A percentile compares a stretch with the other conserved stretches of the same genome.
Conservation (phyloP, 2,797 vertebrate species). For the Hoplostethus atlanticus region DNA sequence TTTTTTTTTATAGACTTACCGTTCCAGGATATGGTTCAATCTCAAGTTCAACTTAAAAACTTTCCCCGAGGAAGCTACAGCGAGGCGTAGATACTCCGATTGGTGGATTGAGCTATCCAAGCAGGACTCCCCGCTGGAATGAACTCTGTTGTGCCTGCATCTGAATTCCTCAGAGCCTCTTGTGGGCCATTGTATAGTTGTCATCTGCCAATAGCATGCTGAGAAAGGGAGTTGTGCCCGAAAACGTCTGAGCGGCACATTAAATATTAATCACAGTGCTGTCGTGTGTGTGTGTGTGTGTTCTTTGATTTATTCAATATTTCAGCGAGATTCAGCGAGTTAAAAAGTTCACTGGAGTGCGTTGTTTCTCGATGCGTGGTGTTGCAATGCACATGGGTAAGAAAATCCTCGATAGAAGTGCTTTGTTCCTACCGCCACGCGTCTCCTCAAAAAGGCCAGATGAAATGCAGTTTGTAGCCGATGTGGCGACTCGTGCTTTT, state of each 20-base stretch:
- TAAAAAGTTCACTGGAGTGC: conserved; percentile 61
- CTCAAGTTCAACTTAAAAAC: conserved; percentile 19
- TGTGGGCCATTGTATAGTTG: conserved; percentile 31
- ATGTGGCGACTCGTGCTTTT: conserved; percentile 16
- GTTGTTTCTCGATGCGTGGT: conserved; percentile 39
- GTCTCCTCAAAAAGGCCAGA: conserved; percentile 19
- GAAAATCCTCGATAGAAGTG: conserved; percentile 34
- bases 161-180: conserved; percentile 47
- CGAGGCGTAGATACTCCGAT: conserved; percentile 37
- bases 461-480: conserved; percentile 23
- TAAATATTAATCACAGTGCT: conserved; percentile 69
- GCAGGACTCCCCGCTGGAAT: neutral
- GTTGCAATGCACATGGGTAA: conserved; percentile 56
- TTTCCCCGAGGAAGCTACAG: conserved; percentile 19
- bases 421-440: conserved; percentile 40
- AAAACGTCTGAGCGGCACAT: conserved; percentile 43
- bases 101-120: conserved; percentile 36
- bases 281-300: conserved; percentile 30
- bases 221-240: conserved; percentile 35
- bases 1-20: too few species aligned
- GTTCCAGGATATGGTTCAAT: neutral
- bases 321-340: conserved; percentile 46
- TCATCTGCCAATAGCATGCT: conserved; percentile 59
- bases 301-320: conserved; percentile 70
- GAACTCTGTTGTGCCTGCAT: conserved; percentile 33